phyloP scores from a whole-genome alignment of 2,113 vertebrate species.

The Pleuronectes platessa region DNA sequence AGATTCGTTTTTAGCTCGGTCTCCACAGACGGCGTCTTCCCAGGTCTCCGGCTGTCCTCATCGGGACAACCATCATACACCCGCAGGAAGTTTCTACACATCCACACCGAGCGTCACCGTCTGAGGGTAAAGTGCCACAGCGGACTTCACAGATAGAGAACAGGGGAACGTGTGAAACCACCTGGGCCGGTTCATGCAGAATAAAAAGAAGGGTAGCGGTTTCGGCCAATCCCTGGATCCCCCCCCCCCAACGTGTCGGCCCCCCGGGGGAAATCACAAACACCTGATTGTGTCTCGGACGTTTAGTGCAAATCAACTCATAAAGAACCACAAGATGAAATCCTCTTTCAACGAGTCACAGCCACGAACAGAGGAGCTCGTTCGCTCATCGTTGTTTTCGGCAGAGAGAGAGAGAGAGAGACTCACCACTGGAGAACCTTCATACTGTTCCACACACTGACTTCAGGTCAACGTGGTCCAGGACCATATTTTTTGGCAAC shows the following conservation, averaged over 20 bases:
- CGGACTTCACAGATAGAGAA: constrained; percentile 56
- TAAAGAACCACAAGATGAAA: constrained; percentile 61
- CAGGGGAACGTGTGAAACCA: constrained; percentile 29
- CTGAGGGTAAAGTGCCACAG: constrained; percentile 75
- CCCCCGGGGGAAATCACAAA: constrained; percentile 58
- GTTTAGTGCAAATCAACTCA: constrained; percentile 81
- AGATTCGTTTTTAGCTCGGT: constrained; percentile 40
- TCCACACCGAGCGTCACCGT: constrained; percentile 50
- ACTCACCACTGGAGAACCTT: constrained; percentile 33
- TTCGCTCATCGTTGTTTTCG: constrained; percentile 13
- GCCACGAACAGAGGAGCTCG: constrained; percentile 29
- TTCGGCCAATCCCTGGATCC: constrained; percentile 63
- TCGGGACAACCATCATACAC: constrained; percentile 71
- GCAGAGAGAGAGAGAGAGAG: constrained; percentile 38
- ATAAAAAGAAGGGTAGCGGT: constrained; percentile 57
- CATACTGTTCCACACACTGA: constrained; percentile 45
- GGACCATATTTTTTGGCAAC: constrained; percentile 65
- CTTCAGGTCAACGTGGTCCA: constrained; percentile 34
- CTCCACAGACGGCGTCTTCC: constrained; percentile 31
- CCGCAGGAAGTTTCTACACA: constrained; percentile 47
- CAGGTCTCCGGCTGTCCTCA: constrained; percentile 70
- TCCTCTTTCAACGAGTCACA: constrained; percentile 40
- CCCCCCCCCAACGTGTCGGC: constrained; percentile 46
- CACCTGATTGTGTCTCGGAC: constrained; percentile 78
- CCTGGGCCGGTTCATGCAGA: constrained; percentile 72